These are phyloP conservation scores for Rhinichthys klamathensis DNA, from an alignment of 2,113 vertebrate species.

Conservation along the genomic window DNA sequence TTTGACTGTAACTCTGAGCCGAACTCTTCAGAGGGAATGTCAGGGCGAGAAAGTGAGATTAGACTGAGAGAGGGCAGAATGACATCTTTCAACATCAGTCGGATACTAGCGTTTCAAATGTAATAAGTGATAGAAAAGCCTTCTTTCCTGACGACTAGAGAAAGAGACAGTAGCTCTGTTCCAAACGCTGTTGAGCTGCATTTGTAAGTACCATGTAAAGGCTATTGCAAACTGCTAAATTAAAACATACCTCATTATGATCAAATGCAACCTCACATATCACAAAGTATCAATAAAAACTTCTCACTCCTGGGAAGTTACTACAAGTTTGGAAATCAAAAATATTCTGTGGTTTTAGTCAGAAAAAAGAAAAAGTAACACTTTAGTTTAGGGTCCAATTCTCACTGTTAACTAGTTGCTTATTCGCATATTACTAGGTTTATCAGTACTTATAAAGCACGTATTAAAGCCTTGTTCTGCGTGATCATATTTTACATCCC, in stretches of 20 bases:
- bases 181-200: conserved; percentile 11
- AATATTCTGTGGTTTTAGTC: neutral
- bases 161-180: conserved; percentile 4
- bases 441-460: too few species aligned
- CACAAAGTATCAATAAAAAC: neutral
- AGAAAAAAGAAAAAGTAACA: too few species aligned
- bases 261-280: neutral
- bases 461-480: too few species aligned
- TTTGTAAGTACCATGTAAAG: neutral
- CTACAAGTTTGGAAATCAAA: neutral
- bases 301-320: neutral
- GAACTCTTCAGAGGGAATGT: neutral
- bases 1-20: neutral
- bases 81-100: conserved; percentile 1
- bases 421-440: too few species aligned
- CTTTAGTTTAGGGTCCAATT: too few species aligned
- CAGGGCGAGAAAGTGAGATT: neutral
- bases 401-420: too few species aligned
- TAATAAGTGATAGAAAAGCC: neutral
- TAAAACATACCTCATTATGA: neutral
- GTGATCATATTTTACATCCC: too few species aligned
- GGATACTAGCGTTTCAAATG: neutral
- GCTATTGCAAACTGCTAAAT: neutral
- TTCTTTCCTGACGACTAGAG: neutral
- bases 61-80: conserved; percentile 6